These are phyloP conservation scores for Pocillopora meandrina DNA, from an alignment of 92 coral and sea anemone genomes.

Conservation along the genomic window DNA sequence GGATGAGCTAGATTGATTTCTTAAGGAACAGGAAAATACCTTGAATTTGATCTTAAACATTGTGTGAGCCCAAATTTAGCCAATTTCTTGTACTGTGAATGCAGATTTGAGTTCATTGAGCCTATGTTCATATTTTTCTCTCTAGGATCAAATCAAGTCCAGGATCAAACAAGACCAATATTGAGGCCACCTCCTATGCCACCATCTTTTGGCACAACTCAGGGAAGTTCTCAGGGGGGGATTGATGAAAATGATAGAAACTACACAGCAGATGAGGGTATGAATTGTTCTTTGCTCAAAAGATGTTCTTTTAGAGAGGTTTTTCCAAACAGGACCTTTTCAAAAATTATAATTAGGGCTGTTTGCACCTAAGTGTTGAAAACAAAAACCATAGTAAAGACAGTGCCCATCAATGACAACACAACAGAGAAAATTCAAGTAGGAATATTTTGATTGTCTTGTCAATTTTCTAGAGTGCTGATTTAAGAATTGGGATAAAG, in stretches of 20 bases:
- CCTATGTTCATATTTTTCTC: background rate
- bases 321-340: background rate
- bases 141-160: constrained; percentile 12
- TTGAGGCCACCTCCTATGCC: constrained; percentile 60
- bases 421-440: no score
- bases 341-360: no score
- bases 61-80: no score
- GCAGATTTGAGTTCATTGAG: background rate
- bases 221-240: background rate
- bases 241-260: constrained; percentile 15
- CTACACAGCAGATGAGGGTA: background rate
- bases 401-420: no score
- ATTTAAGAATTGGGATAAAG: no score
- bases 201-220: background rate
- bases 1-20: no score
- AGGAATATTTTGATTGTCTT: no score
- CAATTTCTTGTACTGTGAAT: background rate
- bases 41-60: no score
- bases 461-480: no score
- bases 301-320: background rate
- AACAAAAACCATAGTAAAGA: no score
- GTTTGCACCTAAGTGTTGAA: no score
- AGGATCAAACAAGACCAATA: constrained; percentile 43
- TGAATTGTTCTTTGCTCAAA: background rate
- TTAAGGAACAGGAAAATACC: no score